A percentile compares a stretch with the other conserved stretches of the same genome.
Conservation (phyloP, 1,140 invertebrate genomes). For the Calephelis nemesis region DNA sequence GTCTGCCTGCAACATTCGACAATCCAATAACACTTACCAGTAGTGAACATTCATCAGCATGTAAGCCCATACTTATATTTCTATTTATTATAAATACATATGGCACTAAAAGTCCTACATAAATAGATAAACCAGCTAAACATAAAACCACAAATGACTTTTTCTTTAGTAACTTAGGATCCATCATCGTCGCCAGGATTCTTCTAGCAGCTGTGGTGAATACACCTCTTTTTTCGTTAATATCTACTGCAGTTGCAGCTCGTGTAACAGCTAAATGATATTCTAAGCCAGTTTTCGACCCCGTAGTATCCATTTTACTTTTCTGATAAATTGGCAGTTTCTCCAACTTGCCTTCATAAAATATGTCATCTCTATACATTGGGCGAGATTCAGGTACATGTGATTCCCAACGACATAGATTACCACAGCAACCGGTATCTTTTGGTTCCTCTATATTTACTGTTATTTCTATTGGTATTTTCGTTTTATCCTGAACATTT, state of each 20-base stretch:
- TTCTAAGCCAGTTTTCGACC: constrained; percentile 63
- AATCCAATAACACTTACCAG: constrained; percentile 61
- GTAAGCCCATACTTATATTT: constrained; percentile 47
- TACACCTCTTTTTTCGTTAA: constrained; percentile 58
- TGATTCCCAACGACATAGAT: constrained; percentile 58
- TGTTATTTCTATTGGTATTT: constrained; percentile 44
- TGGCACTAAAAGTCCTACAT: constrained; percentile 61
- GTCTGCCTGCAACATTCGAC: constrained; percentile 54
- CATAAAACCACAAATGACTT: constrained; percentile 55
- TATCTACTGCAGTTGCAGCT: constrained; percentile 58
- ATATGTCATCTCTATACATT: constrained; percentile 91
- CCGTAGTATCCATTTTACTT: constrained; percentile 47
- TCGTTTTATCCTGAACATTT: constrained; percentile 54
- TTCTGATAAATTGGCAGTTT: constrained; percentile 89
- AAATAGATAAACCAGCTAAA: constrained; percentile 53
- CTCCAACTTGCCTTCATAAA: constrained; percentile 88
- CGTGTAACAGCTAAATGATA: constrained; percentile 68
- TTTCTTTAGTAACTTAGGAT: constrained; percentile 56
- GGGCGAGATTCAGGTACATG: constrained; percentile 80
- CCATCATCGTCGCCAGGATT: constrained; percentile 71
- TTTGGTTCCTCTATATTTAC: constrained; percentile 41
- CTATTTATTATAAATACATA: constrained; percentile 58
- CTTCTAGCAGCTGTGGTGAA: constrained; percentile 64
- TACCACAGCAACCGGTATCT: constrained; percentile 48
- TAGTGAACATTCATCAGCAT: constrained; percentile 43